Evolutionary conservation across 1,140 invertebrate genomes (phyloP).

Genomic region (Lasioglossum baleicum): DNA sequence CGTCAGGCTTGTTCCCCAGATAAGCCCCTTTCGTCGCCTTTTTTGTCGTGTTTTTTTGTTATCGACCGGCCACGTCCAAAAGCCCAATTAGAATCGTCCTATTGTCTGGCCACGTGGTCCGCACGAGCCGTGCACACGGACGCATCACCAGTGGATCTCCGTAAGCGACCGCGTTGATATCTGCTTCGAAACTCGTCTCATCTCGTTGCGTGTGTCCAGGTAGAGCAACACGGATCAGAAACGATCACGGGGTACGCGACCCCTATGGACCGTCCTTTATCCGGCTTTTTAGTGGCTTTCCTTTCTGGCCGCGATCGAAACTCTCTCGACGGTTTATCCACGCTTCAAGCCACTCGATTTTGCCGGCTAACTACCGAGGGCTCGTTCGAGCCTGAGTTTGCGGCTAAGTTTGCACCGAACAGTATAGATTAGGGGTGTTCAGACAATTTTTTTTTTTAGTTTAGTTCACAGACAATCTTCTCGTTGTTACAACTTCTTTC

Average conservation of each 20-base stretch:
- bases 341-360: neutral
- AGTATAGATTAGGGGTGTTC: no score
- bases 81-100: constrained; percentile 76
- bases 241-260: constrained; percentile 10
- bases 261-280: constrained; percentile 6
- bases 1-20: constrained; percentile 49
- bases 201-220: constrained; percentile 49
- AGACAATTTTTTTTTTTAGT: no score
- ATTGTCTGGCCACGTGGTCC: constrained; percentile 75
- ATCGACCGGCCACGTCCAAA: constrained; percentile 57
- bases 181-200: neutral
- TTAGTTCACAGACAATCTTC: no score
- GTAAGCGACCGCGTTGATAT: constrained; percentile 3
- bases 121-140: constrained; percentile 68
- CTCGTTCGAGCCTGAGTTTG: neutral
- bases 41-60: constrained; percentile 57
- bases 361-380: neutral
- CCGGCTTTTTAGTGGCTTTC: neutral
- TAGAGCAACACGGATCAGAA: constrained; percentile 44
- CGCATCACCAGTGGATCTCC: constrained; percentile 12
- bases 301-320: neutral
- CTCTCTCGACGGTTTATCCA: neutral
- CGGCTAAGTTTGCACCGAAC: no score
- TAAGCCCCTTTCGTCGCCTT: constrained; percentile 67
- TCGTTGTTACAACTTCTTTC: no score